Base-by-base conservation (phyloP, 1,140 invertebrate species). In the Danaus plexippus region DNA sequence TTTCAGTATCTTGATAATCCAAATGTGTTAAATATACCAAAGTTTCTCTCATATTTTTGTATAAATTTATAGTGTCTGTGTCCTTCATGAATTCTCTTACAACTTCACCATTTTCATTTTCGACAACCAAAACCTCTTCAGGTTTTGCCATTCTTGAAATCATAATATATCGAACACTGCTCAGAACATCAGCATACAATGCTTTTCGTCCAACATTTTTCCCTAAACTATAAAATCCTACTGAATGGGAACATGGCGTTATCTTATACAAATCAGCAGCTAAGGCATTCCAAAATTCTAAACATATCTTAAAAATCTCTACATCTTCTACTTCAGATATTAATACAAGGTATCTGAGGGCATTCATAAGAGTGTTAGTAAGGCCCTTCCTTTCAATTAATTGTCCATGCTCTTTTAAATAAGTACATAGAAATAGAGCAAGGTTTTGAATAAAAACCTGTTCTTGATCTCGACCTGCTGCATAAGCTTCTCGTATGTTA, bases 71-170 rank as follows among this genome's bases (percentile, higher is more conserved):
- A 9, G 98, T 96, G 89, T 99, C 98, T 45, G 98, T 99, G 85
- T 99, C 98, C 87, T 99, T 99, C 96, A 99, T 99, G 78, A 99
- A 98, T 86, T 99, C 98, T 49, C 98, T 88, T 1, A 99, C 98
- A 52, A 99, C 98, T 89, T 99, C 98, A 22, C 98, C 98, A 87
- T 99, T 98, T 85, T 99, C 98, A 90, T 99, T 99, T 87, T 99
- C 98, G n/a, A 99, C 98, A 53, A 99, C 97, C n/a, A 99, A 89
- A 7, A 99, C 98, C 89, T 99, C 98, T 87, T 99, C 98, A 0
- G 98, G 98, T 85, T 99, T 99, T 0, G 98, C 98, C 98, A 99
- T 99, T 68, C 98, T 91, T 46, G 96, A 97, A 53, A 99, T 99
- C 97, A 99, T 99, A 15, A 99, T 97, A 67, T 96, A 95, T n/a